Evolutionary conservation across 2,113 vertebrate genomes (phyloP).

Genomic region (Xenopus tropicalis): DNA sequence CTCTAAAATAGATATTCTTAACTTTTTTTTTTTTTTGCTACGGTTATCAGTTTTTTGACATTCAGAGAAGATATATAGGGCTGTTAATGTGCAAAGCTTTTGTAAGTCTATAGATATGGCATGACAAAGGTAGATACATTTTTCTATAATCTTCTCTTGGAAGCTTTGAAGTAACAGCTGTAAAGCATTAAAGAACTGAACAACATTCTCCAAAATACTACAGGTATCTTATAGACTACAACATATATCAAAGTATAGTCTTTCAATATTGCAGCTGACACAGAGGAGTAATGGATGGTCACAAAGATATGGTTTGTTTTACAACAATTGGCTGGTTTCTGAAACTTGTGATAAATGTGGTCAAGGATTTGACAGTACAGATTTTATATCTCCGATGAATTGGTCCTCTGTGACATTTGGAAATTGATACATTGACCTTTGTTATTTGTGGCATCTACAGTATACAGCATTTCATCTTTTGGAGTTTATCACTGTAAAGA

Average conservation of each 20-base stretch:
- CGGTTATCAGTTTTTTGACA: neutral
- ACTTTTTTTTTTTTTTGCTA: neutral
- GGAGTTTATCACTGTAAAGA: too few species aligned
- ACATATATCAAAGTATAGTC: neutral
- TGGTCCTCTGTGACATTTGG: too few species aligned
- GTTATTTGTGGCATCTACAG: too few species aligned
- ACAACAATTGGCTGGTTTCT: too few species aligned
- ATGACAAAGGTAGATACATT: slow-evolving; percentile 1
- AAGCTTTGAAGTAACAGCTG: slow-evolving; percentile 5
- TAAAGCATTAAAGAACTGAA: neutral
- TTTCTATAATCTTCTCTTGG: neutral
- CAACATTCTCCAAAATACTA: neutral
- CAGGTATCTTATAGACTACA: neutral
- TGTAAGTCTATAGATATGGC: neutral
- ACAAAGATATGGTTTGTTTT: too few species aligned
- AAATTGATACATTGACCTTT: too few species aligned
- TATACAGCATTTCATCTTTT: too few species aligned
- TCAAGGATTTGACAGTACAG: too few species aligned
- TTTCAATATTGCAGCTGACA: neutral
- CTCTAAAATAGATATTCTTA: slow-evolving; percentile 47
- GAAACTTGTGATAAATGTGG: too few species aligned
- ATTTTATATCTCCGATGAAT: too few species aligned
- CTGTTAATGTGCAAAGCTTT: neutral
- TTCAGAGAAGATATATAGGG: neutral
- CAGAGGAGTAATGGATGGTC: too few species aligned